Base-by-base conservation (phyloP, 2,797 vertebrate species). In the Trachurus trachurus region DNA sequence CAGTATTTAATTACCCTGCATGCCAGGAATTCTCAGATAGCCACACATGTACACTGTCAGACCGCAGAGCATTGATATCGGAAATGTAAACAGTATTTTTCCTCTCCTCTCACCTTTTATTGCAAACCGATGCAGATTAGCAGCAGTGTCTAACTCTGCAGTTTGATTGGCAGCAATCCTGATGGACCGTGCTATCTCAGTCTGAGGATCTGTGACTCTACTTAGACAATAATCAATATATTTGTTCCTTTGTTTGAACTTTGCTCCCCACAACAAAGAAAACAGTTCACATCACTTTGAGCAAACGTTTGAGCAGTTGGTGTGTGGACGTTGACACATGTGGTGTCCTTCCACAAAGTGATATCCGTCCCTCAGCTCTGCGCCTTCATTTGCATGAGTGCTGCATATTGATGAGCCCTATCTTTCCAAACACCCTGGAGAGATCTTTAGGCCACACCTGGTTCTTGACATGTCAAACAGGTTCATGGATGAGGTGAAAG, bases 1-100 rank as follows among this genome's bases (percentile, higher is more conserved):
- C 82, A 88, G 82, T 60, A 29, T 63, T 39, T 78, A 22, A 10
- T 37, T 63, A 65, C 68, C 58, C 82, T 86, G 66, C 82, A 83
- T 83, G 42, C 72, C 52, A n/a, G 4, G 21, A 71, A 74, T 79
- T 78, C 68, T 71, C 44, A 19, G 76, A 75, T 6, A 65, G 21
- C 21, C 2, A 5, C n/a, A 21, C 31, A 56, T 5, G 62, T 58
- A 22, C 47, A 49, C 60, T 53, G 26, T 45, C 26, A 42, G 15
- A 74, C 53, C 59, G 52, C 42, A 61, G 40, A 40, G 34, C 40
- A 44, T 9, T 26, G 15, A 54, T 29, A 42, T 29, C 37, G 19
- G 21, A 16, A 21, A 4, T 21, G 7, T 37, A 52, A 21, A 69
- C 22, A 40, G 34, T 39, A 1, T 62, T 57, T 67, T 53, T 10